These are phyloP conservation scores for Pteronotus mesoamericanus DNA, from an alignment of 2,797 vertebrate genomes.

Conservation along the genomic window DNA sequence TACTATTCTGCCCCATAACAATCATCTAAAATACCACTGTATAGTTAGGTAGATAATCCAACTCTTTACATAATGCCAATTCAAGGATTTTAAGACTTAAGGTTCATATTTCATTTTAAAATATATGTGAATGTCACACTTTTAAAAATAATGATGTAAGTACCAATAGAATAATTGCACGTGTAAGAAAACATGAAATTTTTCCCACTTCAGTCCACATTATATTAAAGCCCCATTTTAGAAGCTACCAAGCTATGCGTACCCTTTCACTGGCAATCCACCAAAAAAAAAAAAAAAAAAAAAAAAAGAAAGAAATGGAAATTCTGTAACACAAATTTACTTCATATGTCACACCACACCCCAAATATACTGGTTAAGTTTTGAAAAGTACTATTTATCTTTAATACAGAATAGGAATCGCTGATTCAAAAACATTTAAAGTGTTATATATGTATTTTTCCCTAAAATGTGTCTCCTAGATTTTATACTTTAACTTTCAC, in stretches of 20 bases:
- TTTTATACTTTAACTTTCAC: not conserved
- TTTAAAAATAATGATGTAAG: not conserved
- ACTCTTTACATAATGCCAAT: not conserved
- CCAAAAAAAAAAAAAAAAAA: not conserved
- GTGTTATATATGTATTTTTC: not conserved
- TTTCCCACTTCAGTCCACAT: not conserved
- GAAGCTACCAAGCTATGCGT: not conserved
- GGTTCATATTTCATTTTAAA: not conserved
- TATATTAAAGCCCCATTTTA: not conserved
- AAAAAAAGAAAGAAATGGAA: not conserved
- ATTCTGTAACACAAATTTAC: not conserved
- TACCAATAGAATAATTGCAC: not conserved
- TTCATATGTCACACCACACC: not conserved
- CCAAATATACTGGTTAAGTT: not conserved
- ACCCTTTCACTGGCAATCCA: not conserved
- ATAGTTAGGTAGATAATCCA: not conserved
- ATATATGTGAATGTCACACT: constrained; percentile 10
- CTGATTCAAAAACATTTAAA: not conserved
- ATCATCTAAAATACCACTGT: not conserved
- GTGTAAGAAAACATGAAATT: not conserved
- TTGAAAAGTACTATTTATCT: not conserved
- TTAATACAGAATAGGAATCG: not conserved
- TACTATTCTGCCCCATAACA: not conserved
- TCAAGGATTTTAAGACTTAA: not conserved
- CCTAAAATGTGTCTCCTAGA: not conserved